Conservation (phyloP, 1,140 invertebrate genomes). For the Myzus persicae region DNA sequence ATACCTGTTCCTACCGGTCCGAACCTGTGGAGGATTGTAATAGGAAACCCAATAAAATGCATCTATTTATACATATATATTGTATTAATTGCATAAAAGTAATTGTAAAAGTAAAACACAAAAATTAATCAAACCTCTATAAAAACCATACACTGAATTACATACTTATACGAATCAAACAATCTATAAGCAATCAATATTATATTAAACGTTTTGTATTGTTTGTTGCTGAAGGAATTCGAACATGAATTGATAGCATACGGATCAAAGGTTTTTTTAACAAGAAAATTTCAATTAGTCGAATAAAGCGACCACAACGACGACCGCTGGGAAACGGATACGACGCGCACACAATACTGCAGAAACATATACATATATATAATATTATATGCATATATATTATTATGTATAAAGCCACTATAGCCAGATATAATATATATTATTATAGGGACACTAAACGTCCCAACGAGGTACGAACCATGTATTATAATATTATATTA, state of each 20-base stretch:
- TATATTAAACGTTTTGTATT: neutral
- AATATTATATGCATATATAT: neutral
- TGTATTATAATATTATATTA: slow-evolving; percentile 2
- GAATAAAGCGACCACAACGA: neutral
- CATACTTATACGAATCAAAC: neutral
- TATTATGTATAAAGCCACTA: neutral
- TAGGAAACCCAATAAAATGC: neutral
- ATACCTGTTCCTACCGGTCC: neutral
- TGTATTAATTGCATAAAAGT: too few relatives aligned
- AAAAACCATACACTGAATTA: neutral
- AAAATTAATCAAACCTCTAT: neutral
- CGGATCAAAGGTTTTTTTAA: neutral
- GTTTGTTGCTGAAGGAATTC: neutral
- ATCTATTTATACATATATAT: neutral
- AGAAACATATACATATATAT: neutral
- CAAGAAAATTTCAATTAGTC: neutral
- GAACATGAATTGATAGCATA: neutral
- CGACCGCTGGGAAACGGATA: neutral
- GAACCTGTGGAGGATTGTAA: neutral
- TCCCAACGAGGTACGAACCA: neutral
- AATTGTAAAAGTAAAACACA: neutral
- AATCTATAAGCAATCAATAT: neutral
- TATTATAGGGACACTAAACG: neutral
- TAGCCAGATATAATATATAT: neutral
- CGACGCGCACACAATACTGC: neutral